Evolutionary conservation across 1,140 invertebrate genomes (phyloP).

Genomic region (Zophobas atratus): DNA sequence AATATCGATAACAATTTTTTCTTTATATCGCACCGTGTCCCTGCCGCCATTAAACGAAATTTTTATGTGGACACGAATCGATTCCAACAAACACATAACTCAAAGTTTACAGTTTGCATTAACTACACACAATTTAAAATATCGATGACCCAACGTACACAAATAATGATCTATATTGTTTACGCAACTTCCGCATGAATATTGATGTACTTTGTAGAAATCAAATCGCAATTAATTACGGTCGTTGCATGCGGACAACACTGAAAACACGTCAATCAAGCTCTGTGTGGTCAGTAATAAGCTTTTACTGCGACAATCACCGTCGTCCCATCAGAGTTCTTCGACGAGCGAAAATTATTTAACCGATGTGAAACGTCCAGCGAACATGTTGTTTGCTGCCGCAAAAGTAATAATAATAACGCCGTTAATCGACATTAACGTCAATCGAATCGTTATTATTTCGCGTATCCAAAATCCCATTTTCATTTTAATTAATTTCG

Average conservation of each 20-base stretch:
- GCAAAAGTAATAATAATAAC: conserved; percentile 38
- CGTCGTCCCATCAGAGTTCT: conserved; percentile 16
- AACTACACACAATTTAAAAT: conserved; percentile 26
- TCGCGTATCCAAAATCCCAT: conserved; percentile 32
- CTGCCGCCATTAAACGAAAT: conserved; percentile 19
- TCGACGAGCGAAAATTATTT: conserved; percentile 29
- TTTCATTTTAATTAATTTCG: conserved; percentile 41
- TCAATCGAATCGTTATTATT: conserved; percentile 28
- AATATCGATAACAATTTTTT: conserved; percentile 40
- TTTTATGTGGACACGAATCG: conserved; percentile 21
- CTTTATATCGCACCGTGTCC: conserved; percentile 14
- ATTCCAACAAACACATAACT: conserved; percentile 13
- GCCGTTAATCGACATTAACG: conserved; percentile 27
- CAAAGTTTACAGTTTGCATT: conserved; percentile 28
- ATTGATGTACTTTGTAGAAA: conserved; percentile 28
- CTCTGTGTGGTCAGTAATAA: conserved; percentile 28
- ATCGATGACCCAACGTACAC: conserved; percentile 21
- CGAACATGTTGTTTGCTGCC: not conserved
- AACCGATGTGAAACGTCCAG: conserved; percentile 25
- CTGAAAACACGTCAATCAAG: conserved; percentile 36
- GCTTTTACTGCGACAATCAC: conserved; percentile 29
- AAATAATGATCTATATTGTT: conserved; percentile 37
- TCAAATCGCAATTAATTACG: conserved; percentile 41
- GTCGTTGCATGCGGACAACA: conserved; percentile 24
- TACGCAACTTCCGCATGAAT: conserved; percentile 40